These are phyloP conservation scores for Fissipunctia ypsillon DNA, from an alignment of 2,888 invertebrate species.

Conservation along the genomic window DNA sequence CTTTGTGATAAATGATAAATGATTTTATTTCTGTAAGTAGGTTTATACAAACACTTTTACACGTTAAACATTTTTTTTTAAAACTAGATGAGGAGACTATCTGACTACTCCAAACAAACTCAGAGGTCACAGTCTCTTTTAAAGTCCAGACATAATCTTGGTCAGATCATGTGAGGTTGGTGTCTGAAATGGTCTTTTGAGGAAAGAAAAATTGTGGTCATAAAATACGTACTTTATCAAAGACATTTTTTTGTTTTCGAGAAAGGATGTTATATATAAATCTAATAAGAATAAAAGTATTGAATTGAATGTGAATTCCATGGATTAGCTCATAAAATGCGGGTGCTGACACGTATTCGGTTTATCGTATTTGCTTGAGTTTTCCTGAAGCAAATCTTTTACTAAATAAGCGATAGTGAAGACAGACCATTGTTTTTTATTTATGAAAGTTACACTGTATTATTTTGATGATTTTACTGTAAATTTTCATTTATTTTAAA, in stretches of 20 bases:
- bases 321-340: constrained; percentile 30
- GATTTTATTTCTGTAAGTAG: too few species aligned
- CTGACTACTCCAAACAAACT: too few species aligned
- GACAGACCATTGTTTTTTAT: neutral
- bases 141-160: too few species aligned
- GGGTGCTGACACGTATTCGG: constrained; percentile 16
- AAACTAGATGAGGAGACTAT: too few species aligned
- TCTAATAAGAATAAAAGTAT: constrained; percentile 25
- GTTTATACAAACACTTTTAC: too few species aligned
- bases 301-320: constrained; percentile 10
- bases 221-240: too few species aligned
- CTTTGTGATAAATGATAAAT: too few species aligned
- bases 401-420: neutral
- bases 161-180: too few species aligned
- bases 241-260: neutral
- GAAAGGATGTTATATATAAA: constrained; percentile 10
- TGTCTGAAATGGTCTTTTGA: too few species aligned
- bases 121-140: too few species aligned
- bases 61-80: too few species aligned
- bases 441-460: neutral
- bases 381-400: constrained; percentile 22
- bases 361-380: constrained; percentile 20
- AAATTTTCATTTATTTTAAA: neutral
- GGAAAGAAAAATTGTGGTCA: too few species aligned
- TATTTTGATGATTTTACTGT: neutral